phyloP scores from a whole-genome alignment of 2,113 vertebrate species.

The Tympanuchus pallidicinctus region DNA sequence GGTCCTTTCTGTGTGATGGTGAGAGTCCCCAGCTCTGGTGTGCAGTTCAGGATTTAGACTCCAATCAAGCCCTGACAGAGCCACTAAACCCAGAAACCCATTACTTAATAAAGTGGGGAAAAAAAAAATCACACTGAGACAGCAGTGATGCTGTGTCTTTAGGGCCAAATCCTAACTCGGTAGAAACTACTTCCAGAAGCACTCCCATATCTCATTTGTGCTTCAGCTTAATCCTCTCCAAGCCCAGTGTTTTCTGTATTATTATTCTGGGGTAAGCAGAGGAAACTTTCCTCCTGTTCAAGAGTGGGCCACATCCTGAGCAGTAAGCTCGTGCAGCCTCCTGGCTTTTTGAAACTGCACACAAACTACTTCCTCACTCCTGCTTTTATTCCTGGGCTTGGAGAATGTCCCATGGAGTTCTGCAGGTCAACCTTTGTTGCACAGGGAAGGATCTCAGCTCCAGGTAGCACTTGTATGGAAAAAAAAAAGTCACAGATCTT shows the following conservation, averaged over 20 bases:
- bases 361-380: background rate
- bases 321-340: background rate
- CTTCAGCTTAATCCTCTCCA: background rate
- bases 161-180: background rate
- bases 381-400: background rate
- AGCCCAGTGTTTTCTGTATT: background rate
- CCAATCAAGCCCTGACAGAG: background rate
- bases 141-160: background rate
- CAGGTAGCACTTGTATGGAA: background rate
- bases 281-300: background rate
- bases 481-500: background rate
- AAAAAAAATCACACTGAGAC: background rate
- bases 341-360: background rate
- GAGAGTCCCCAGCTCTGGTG: background rate
- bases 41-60: accelerated
- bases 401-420: background rate
- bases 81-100: background rate
- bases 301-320: background rate
- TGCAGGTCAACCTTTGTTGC: background rate
- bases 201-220: background rate
- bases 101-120: background rate
- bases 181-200: background rate
- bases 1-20: background rate
- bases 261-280: background rate
- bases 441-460: background rate